phyloP scores from a whole-genome alignment of 1,140 invertebrate genomes.

The Pteromalus puparum region DNA sequence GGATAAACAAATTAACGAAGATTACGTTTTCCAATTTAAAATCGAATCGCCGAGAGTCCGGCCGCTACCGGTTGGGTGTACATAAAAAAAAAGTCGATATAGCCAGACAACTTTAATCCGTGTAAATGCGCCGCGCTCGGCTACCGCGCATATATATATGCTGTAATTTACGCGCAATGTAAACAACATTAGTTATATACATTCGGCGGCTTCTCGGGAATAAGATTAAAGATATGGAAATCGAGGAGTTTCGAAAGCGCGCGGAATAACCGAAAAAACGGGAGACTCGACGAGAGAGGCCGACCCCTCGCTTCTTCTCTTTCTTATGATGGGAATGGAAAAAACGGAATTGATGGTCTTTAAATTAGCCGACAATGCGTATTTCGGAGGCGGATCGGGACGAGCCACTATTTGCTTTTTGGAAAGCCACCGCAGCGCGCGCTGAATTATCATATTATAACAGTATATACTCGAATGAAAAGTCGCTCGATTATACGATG shows the following conservation, averaged over 20 bases:
- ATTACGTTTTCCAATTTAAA: conserved; percentile 46
- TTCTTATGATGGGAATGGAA: neutral
- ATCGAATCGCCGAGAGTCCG: conserved; percentile 6
- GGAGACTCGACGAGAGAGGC: neutral
- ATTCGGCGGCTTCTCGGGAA: neutral
- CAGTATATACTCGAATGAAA: neutral
- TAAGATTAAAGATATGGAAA: conserved; percentile 49
- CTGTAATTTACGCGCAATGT: conserved; percentile 53
- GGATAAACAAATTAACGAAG: conserved; percentile 35
- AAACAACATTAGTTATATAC: conserved; percentile 52
- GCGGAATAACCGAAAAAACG: neutral
- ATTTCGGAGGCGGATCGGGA: neutral
- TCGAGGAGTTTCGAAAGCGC: conserved; percentile 14
- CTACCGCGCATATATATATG: neutral
- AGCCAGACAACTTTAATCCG: conserved; percentile 37
- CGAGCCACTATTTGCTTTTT: conserved; percentile 28
- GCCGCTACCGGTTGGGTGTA: neutral
- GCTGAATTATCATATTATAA: neutral
- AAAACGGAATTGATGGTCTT: conserved; percentile 42
- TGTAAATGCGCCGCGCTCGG: neutral
- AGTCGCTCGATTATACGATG: neutral
- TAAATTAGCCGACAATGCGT: conserved; percentile 45
- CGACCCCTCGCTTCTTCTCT: neutral
- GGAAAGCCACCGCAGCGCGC: neutral
- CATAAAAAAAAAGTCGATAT: neutral